Base-by-base conservation (phyloP, 2,113 vertebrate genomes). In the Gymnorhina tibicen region DNA sequence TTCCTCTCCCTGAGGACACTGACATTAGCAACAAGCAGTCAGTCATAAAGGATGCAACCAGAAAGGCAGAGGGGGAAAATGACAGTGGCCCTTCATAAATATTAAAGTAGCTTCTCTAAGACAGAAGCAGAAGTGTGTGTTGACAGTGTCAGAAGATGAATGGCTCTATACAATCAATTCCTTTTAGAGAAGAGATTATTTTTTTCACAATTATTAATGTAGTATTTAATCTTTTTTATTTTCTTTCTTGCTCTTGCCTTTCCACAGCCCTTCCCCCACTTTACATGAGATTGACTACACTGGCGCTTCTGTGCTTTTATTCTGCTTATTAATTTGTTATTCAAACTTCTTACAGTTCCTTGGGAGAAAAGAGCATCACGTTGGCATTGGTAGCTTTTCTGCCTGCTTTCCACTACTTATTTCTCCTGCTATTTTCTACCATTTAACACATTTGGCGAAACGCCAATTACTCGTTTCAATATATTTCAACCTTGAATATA, bases 21-120 rank as follows among this genome's bases (percentile, higher is more conserved):
- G 78, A 52, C 86, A 84, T 92, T 93, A 94, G 78, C 68, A 89
- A 80, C 94, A 84, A 87, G 59, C 79, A 95, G 84, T 58, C 94
- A 94, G 74, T 92, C 89, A 88, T 84, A 92, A 83, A 49, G 53
- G 81, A 86, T 79, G 85, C 20, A 85, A 74, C 67, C 35, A 56
- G 78, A 91, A 86, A 83, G 11, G 33, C n/a, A 80, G 50, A 76
- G 55, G 63, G 53, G 14, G 32, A 58, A 89, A 86, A 78, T 1
- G 6, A 82, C 63, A 56, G 23, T 44, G n/a, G 47, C 55, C 56
- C 74, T 85, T 88, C 64, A 70, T 91, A 92, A 91, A 92, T 92
- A 86, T 81, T 93, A 83, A 77, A 85, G 55, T 58, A 83, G 27
- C n/a, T 93, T 26, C 69, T 88, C 46, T 55, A 52, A 91, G 72